Conservation (phyloP, 2,797 vertebrate species). For the Kryptolebias ocellatus region DNA sequence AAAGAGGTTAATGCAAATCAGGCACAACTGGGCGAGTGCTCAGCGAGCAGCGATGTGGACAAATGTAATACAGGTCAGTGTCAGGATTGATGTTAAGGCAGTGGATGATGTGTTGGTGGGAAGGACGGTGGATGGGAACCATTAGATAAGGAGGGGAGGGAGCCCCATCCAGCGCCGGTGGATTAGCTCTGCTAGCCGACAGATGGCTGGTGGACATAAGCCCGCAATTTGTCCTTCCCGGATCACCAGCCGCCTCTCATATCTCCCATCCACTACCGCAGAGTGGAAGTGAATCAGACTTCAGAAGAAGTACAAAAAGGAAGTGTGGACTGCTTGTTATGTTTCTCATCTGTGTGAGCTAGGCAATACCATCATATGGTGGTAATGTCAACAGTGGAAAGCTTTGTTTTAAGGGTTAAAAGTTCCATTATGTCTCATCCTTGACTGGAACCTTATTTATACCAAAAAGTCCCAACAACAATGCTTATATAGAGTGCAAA, state of each 20-base stretch:
- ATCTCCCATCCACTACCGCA: constrained; percentile 29
- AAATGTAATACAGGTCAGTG: constrained; percentile 61
- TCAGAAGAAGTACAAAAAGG: constrained; percentile 28
- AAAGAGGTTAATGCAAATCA: constrained; percentile 66
- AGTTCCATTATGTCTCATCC: not conserved
- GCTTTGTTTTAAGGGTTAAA: not conserved
- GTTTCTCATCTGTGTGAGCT: constrained; percentile 11
- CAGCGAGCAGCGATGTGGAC: constrained; percentile 23
- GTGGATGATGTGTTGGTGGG: constrained; percentile 52
- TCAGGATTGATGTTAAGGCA: constrained; percentile 49
- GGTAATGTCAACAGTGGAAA: not conserved
- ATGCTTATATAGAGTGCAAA: too few species aligned
- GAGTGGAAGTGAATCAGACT: constrained; percentile 34
- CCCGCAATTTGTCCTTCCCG: constrained; percentile 68
- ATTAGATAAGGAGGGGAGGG: constrained; percentile 23
- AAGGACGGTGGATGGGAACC: constrained; percentile 36
- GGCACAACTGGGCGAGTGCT: constrained; percentile 22
- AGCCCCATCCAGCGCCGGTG: constrained; percentile 54
- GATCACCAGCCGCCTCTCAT: constrained; percentile 57
- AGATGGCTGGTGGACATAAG: constrained; percentile 75
- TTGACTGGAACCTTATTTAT: not conserved
- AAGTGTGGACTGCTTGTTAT: constrained; percentile 12
- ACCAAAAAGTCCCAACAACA: not conserved
- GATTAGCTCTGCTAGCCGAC: constrained; percentile 73
- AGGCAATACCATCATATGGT: not conserved